These are phyloP conservation scores for Nesidiocoris tenuis DNA, from an alignment of 2,888 invertebrate species.

Conservation along the genomic window DNA sequence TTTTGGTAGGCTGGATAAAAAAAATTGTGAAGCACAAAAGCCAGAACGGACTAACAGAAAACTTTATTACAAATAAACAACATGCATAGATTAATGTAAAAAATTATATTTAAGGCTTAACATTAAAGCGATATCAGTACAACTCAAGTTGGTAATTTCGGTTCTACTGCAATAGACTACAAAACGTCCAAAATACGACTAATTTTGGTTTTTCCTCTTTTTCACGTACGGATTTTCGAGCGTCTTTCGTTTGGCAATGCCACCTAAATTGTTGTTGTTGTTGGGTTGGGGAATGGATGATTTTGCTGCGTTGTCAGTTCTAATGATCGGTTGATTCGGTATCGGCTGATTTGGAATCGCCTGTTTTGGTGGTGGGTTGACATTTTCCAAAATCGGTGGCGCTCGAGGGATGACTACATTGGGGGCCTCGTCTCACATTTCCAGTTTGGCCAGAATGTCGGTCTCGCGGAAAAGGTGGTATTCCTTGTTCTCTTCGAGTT, in stretches of 20 bases:
- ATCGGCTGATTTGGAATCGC: too few species aligned
- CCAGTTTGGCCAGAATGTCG: slow-evolving; percentile 92
- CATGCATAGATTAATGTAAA: slow-evolving; percentile 20
- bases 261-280: background rate
- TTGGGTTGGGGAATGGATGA: background rate
- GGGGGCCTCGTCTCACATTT: slow-evolving; percentile 53
- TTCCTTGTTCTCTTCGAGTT: slow-evolving; percentile 82
- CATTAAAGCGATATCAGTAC: background rate
- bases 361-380: background rate
- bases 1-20: too few species aligned
- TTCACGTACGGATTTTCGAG: slow-evolving; percentile 29
- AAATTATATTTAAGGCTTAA: slow-evolving; percentile 33
- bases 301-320: background rate
- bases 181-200: background rate
- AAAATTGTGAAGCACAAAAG: background rate
- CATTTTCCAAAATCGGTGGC: slow-evolving; percentile 5
- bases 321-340: background rate
- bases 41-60: slow-evolving; percentile 23
- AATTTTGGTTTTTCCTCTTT: slow-evolving; percentile 9
- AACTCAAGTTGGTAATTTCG: background rate
- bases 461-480: slow-evolving; percentile 93
- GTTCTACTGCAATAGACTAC: slow-evolving; percentile 17
- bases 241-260: slow-evolving; percentile 3
- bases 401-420: slow-evolving; percentile 33
- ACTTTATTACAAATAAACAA: slow-evolving; percentile 34